Evolutionary conservation across 2,888 invertebrate species (phyloP).

Genomic region (Trissonchulus sp.): DNA sequence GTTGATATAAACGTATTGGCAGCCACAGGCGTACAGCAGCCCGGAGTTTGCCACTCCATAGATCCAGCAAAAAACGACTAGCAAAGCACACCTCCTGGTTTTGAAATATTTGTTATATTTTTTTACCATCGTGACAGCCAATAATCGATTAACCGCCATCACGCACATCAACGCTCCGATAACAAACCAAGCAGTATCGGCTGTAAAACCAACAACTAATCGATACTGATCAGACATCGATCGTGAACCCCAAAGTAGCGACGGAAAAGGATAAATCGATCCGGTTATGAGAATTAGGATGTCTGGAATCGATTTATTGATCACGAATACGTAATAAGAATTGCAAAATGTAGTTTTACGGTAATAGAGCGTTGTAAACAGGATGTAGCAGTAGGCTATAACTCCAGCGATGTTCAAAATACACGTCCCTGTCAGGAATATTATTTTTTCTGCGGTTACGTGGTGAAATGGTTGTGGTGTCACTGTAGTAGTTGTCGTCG

Average conservation of each 20-base stretch:
- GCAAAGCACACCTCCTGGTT: background rate
- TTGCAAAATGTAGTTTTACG: background rate
- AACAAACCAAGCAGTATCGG: background rate
- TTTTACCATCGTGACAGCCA: background rate
- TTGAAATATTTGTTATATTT: background rate
- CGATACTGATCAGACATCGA: background rate
- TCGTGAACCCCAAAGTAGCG: background rate
- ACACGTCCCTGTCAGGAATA: background rate
- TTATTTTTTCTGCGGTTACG: no score
- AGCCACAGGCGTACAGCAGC: background rate
- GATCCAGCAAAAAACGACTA: background rate
- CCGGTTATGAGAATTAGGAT: background rate
- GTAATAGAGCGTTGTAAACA: background rate
- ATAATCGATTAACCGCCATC: background rate
- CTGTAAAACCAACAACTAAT: background rate
- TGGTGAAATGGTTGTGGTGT: no score
- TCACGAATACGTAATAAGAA: background rate
- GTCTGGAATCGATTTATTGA: background rate
- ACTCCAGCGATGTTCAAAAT: background rate
- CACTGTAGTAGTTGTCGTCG: no score
- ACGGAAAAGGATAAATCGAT: background rate
- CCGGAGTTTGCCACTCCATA: background rate
- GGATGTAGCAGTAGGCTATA: background rate
- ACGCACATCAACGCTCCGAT: background rate
- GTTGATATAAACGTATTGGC: background rate